Base-by-base conservation (phyloP, 2,797 vertebrate genomes). In the Gallinago solitaria region DNA sequence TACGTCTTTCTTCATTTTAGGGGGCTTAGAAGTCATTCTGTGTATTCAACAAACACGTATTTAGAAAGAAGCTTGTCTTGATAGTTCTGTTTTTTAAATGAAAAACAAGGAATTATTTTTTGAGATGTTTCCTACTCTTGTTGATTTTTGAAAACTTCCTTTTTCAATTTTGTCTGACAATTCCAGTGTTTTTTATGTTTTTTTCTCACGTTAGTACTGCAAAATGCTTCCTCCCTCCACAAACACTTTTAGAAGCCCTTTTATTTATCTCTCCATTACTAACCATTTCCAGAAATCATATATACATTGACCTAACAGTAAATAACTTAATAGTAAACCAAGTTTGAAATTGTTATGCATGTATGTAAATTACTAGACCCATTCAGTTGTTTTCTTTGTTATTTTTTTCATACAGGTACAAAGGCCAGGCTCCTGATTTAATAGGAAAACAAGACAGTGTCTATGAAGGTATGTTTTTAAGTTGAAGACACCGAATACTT, bases 401-500 rank as follows among this genome's bases (percentile, higher is more conserved):
- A 2, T 88, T 68, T 95, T 95, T 79, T 96, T 67, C 94, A 6
- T 97, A 73, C 96, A 99, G 99, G 93, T 99, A 99, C 94, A 99
- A 99, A 95, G 99, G 99, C 20, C 99, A 99, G 93, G 99, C 99
- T 93, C 99, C 99, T 9, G 99, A 99, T 97, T 98, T 99, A 65
- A 98, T 99, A 97, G 99, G 99, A 45, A 99, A 99, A 97, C 99
- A 99, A 96, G 99, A 99, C 97, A 99, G 99, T 76, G 99, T 99
- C 32, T 99, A 99, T 97, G 99, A 99, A 99, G 99, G 99, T 99
- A 98, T 35, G 96, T 93, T 89, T 94, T 93, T 56, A 77, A 92
- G 32, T 96, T 88, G 48, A 81, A 96, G 81, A 78, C 84, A 61
- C 28, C 41, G 37, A 64, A 30, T 75, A 41, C 82, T 56, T 95